These are phyloP conservation scores for Penaeus vannamei DNA, from an alignment of 1,140 invertebrate genomes.

Conservation along the genomic window DNA sequence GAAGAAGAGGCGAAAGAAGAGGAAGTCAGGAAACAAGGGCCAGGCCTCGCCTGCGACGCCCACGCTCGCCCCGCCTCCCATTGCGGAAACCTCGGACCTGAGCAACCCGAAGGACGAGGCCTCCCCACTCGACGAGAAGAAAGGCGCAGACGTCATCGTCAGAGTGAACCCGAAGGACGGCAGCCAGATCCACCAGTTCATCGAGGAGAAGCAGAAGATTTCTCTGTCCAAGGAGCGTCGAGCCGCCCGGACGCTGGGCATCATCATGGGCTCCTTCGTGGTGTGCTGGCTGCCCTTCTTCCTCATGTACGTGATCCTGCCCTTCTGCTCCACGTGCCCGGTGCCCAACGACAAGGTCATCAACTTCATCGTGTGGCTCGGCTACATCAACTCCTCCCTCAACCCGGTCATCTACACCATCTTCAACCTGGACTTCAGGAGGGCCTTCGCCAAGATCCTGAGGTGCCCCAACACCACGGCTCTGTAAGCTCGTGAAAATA, in stretches of 20 bases:
- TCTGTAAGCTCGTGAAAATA: background rate
- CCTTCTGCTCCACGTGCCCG: slow-evolving; percentile 83
- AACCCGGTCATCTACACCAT: slow-evolving; percentile 79
- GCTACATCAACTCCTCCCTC: slow-evolving; percentile 97
- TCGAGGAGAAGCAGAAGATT: slow-evolving; percentile 94
- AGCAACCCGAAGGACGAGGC: slow-evolving; percentile 35
- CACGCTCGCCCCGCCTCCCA: slow-evolving; percentile 30
- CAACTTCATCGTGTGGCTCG: slow-evolving; percentile 96
- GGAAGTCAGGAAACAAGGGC: slow-evolving; percentile 22
- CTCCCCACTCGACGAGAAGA: slow-evolving; percentile 44
- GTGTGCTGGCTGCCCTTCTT: slow-evolving; percentile 72
- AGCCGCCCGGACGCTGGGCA: slow-evolving; percentile 91
- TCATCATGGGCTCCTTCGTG: slow-evolving; percentile 89
- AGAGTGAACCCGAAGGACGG: slow-evolving; percentile 52
- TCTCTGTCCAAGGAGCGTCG: slow-evolving; percentile 92
- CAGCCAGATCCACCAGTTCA: slow-evolving; percentile 86
- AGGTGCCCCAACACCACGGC: slow-evolving; percentile 52
- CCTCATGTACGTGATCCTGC: slow-evolving; percentile 86
- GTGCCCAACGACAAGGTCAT: slow-evolving; percentile 85
- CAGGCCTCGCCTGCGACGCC: slow-evolving; percentile 40
- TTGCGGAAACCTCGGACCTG: slow-evolving; percentile 43
- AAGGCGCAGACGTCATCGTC: slow-evolving; percentile 17
- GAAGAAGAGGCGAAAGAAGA: slow-evolving; percentile 62
- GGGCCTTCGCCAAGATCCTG: slow-evolving; percentile 86
- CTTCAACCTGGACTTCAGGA: slow-evolving; percentile 94